Evolutionary conservation across 2,888 invertebrate genomes (phyloP).

Genomic region (Megaustenia siamemsis): DNA sequence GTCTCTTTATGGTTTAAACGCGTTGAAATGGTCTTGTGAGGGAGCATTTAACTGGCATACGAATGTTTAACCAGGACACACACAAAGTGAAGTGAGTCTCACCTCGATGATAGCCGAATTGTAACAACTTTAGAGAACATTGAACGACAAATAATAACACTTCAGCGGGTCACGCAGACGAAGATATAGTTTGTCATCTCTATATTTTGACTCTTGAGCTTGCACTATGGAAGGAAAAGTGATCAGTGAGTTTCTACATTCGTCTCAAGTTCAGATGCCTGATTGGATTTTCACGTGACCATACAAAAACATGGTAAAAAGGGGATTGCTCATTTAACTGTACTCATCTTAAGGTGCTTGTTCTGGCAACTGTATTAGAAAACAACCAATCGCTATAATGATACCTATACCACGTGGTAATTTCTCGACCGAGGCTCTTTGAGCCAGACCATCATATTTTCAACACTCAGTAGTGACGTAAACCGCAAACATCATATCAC

Average conservation of each 20-base stretch:
- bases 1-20: constrained; percentile 37
- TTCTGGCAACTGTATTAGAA: constrained; percentile 8
- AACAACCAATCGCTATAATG: constrained; percentile 26
- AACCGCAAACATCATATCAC: neutral
- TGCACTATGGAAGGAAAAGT: neutral
- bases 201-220: constrained; percentile 34
- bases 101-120: neutral
- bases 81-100: constrained; percentile 1
- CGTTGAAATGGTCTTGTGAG: constrained; percentile 24
- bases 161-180: neutral
- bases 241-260: constrained; percentile 6
- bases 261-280: constrained; percentile 18
- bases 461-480: constrained; percentile 9
- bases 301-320: constrained; percentile 35
- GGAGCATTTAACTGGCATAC: constrained; percentile 16
- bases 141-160: constrained; percentile 35
- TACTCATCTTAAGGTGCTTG: constrained; percentile 22
- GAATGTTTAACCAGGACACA: constrained; percentile 20
- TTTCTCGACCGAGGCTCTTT: neutral
- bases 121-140: constrained; percentile 39
- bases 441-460: neutral
- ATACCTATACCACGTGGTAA: neutral
- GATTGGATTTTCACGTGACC: constrained; percentile 42
- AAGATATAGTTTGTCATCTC: constrained; percentile 38
- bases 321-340: constrained; percentile 32